Conservation (phyloP, 2,888 invertebrate genomes). For the Ecdyonurus torrentis region DNA sequence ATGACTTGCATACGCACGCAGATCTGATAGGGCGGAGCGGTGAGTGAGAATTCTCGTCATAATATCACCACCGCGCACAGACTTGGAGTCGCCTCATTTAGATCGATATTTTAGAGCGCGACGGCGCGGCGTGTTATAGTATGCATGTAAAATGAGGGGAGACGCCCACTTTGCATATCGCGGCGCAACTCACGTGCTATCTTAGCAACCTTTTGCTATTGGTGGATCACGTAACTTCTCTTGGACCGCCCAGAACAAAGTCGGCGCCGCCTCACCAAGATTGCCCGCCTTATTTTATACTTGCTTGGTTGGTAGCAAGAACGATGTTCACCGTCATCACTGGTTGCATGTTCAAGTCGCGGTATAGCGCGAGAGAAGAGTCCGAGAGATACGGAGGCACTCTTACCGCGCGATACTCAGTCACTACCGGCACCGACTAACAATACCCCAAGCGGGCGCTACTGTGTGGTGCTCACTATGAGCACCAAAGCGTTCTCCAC, state of each 20-base stretch:
- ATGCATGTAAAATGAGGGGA: conserved; percentile 2
- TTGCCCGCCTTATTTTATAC: not conserved
- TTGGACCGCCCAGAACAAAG: not conserved
- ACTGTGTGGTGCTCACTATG: not conserved
- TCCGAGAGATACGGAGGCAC: not conserved
- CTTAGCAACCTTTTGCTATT: not conserved
- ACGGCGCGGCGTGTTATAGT: not conserved
- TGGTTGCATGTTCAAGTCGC: not conserved
- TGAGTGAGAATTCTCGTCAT: not conserved
- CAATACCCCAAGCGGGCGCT: no score
- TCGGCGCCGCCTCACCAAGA: not conserved
- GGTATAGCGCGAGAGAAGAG: not conserved
- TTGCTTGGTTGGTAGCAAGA: not conserved
- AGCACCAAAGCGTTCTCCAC: not conserved
- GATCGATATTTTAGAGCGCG: not conserved
- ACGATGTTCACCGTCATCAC: not conserved
- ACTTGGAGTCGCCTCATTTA: not conserved
- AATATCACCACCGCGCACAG: not conserved
- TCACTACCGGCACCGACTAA: not conserved
- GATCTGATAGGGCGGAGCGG: not conserved
- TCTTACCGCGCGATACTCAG: not conserved
- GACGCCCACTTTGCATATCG: conserved; percentile 4
- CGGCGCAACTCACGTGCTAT: conserved; percentile 1
- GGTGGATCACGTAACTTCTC: not conserved
- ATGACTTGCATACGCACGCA: not conserved